These are phyloP conservation scores for Euspilapteryx auroguttella DNA, from an alignment of 2,888 invertebrate genomes.

Conservation along the genomic window DNA sequence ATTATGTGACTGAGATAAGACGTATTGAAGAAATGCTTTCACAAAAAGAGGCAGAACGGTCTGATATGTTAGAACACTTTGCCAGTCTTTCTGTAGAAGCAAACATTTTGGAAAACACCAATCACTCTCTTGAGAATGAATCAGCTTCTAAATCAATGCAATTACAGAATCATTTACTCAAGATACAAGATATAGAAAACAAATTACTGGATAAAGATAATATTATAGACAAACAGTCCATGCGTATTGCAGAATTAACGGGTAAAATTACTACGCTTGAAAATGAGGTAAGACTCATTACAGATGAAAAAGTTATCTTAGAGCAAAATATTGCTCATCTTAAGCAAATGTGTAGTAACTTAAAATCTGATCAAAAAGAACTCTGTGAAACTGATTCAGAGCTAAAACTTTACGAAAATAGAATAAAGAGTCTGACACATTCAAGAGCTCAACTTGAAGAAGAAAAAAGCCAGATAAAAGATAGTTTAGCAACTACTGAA, in stretches of 20 bases:
- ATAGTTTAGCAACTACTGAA: constrained; percentile 61
- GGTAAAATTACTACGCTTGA: constrained; percentile 38
- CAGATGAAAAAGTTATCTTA: constrained; percentile 38
- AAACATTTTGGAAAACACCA: constrained; percentile 74
- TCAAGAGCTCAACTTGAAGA: constrained; percentile 66
- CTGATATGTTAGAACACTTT: constrained; percentile 80
- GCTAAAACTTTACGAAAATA: constrained; percentile 44
- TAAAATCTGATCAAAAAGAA: constrained; percentile 25
- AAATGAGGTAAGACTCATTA: constrained; percentile 42
- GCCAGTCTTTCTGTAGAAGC: constrained; percentile 77
- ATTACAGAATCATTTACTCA: constrained; percentile 44
- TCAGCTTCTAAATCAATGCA: constrained; percentile 68
- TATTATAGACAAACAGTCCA: constrained; percentile 34
- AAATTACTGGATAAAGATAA: constrained; percentile 54
- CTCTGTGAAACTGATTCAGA: constrained; percentile 31
- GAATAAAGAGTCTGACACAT: constrained; percentile 44
- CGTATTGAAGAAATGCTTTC: constrained; percentile 76
- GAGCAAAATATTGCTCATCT: constrained; percentile 42
- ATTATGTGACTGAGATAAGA: constrained; percentile 80
- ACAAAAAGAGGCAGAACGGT: constrained; percentile 75
- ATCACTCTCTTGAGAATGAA: constrained; percentile 78
- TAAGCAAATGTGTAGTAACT: constrained; percentile 43
- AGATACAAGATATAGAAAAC: constrained; percentile 65
- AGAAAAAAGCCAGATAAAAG: constrained; percentile 63
- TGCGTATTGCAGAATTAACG: constrained; percentile 32